phyloP scores from a whole-genome alignment of 2,888 invertebrate genomes.

The Steinernema hermaphroditum region DNA sequence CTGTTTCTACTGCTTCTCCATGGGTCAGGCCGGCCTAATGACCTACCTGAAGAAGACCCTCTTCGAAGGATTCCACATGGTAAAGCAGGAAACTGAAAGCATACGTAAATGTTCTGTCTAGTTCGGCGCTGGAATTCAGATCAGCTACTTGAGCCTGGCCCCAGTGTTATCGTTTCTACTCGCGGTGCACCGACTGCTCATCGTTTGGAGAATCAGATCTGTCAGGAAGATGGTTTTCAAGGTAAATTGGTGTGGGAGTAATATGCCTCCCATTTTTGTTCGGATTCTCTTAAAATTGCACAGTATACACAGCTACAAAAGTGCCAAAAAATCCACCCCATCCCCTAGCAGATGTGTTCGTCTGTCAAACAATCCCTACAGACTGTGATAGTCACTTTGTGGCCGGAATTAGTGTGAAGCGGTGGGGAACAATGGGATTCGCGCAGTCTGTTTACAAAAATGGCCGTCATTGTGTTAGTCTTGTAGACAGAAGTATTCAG shows the following conservation, averaged over 20 bases:
- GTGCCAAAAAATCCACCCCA: too few species aligned
- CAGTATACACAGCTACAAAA: too few species aligned
- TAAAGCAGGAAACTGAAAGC: neutral
- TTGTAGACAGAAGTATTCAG: too few species aligned
- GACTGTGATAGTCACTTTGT: too few species aligned
- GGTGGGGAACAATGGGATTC: too few species aligned
- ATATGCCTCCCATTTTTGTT: too few species aligned
- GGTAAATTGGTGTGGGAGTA: neutral
- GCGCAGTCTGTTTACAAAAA: too few species aligned
- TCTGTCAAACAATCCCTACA: too few species aligned
- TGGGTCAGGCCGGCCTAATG: constrained; percentile 14
- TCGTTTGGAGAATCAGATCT: neutral
- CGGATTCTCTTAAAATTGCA: too few species aligned
- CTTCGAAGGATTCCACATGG: neutral
- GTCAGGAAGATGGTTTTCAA: neutral
- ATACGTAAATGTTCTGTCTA: neutral
- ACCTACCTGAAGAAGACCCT: neutral
- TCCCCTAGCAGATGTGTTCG: too few species aligned
- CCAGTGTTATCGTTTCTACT: neutral
- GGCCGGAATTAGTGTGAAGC: too few species aligned
- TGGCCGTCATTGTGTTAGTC: too few species aligned
- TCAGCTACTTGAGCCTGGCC: constrained; percentile 1
- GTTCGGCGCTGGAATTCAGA: constrained; percentile 2
- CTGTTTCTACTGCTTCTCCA: constrained; percentile 14
- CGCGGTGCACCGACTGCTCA: neutral